Base-by-base conservation (phyloP, 1,140 invertebrate species). In the Dinothrombium tinctorium region DNA sequence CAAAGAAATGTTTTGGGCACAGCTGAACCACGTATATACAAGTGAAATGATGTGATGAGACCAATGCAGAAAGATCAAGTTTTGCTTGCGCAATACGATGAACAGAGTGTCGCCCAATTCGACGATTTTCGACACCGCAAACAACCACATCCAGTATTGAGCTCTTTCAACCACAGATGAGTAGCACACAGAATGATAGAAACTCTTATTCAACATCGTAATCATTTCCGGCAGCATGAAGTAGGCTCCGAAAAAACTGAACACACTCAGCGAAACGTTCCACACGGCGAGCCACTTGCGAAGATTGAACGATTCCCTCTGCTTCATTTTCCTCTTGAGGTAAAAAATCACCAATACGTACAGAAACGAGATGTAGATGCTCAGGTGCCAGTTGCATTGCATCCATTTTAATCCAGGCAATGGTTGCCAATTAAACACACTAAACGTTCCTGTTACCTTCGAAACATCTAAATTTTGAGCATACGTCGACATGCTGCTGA, bases 21-120 rank as follows among this genome's bases (percentile, higher is more conserved):
- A 95, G 6, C 80, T 86, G 63, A 89, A 95, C 89, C 90, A 98
- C 3, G 79, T 78, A 62, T 94, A 96, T 19, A 95, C 67, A 20
- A 96, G 68, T 4, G 70, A 69, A 19, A 66, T 68, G 11, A 69
- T 60, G 50, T 72, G 69, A 51, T 72, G 69, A 48, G 70, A 72
- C 84, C 83, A 90, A 59, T 96, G 89, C 1, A 96, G 69, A 59
- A 96, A 95, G 52, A 95, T 95, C 12, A 98, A 65, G 1, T 80
- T 81, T 56, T 92, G 86, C 60, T 95, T 95, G 23, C 89, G 69
- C 21, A 96, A 64, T 15, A 95, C 81, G 36, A 96, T 84, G 65
- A 96, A 96, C 41, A 94, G 67, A 19, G 89, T 96, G 60, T 96
- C 89, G 11, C 86, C 86, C 3, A 96, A 66, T 59, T 95, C 26